phyloP scores from a whole-genome alignment of 2,113 vertebrate genomes.

The Siniperca knerii region DNA sequence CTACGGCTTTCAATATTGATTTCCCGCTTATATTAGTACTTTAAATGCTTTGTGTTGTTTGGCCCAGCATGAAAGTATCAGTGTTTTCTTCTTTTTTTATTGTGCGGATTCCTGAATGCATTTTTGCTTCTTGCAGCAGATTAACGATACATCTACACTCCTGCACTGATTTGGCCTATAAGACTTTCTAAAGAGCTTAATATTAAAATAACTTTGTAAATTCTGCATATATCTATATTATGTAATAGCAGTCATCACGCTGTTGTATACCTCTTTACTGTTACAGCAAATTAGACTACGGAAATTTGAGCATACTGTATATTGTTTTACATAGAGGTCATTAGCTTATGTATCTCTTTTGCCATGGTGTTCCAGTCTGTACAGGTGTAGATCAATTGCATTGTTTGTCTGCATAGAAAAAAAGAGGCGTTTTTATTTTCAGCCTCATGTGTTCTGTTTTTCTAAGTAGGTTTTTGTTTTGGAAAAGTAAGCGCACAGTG shows the following conservation, averaged over 20 bases:
- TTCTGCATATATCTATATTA: background rate
- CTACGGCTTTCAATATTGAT: background rate
- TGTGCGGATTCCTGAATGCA: background rate
- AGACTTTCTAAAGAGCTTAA: background rate
- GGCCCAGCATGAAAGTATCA: background rate
- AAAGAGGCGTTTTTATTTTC: background rate
- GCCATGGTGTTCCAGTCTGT: background rate
- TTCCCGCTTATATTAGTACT: background rate
- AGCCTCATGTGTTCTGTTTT: background rate
- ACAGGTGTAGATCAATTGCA: background rate
- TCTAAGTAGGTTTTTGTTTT: background rate
- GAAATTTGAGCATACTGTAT: background rate
- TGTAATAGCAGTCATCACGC: background rate
- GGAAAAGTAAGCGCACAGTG: background rate
- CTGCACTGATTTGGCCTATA: background rate
- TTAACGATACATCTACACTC: background rate
- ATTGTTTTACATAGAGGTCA: background rate
- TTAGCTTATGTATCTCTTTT: background rate
- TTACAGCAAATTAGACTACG: background rate
- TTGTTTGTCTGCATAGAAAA: background rate
- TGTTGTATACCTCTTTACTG: background rate
- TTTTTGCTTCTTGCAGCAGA: background rate
- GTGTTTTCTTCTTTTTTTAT: background rate
- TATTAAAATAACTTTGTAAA: background rate
- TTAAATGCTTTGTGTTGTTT: conserved; percentile 13